Evolutionary conservation across 2,888 invertebrate species (phyloP), one percentile per base, ranked within the genome.

Genomic region (Heliconius ethilla): DNA sequence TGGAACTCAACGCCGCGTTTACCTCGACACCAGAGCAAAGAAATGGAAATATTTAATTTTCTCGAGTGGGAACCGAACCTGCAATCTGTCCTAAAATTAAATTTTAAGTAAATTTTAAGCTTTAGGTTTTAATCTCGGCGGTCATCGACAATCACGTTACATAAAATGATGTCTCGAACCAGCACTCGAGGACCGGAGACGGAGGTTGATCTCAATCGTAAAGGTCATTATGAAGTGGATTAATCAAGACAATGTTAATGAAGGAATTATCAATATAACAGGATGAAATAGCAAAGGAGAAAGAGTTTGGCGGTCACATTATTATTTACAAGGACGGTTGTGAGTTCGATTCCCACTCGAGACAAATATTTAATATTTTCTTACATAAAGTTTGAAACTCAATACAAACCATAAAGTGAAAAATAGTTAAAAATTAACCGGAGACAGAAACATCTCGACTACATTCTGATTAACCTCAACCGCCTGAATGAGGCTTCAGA

Each of bases 391-490:
- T 37, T 25, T 25, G 25, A 74, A 74, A 74, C 33, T 59, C 59
- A 29, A 72, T 72, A 59, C 59, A 59, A 33, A n/a, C 33, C 59
- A 72, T 72, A 55, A 72, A 72, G n/a, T 22, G 33, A 27, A 27
- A 27, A 27, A 27, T 27, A 27, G 27, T 27, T 27, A 27, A 27
- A 27, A 27, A 27, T 27, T 1, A 27, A 27, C 27, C 27, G 27
- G 27, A 27, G 27, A 77, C 66, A 77, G 37, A 67, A 77, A 73
- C 66, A 70, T 77, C 66, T 66, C 55, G 73, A 77, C 73, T 77
- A 77, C 63, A 59, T 77, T 77, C 59, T 77, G 77, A 77, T 77
- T 73, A 73, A 73, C 67, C 77, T 66, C 55, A 66, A 77, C 66
- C 51, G 55, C 40, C 66, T 73, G 66, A 77, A 77, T 73, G 65